Percentiles rank a stretch among this genome's conserved stretches.
Conservation (phyloP, 1,140 invertebrate genomes). For the Zaprionus capensis region DNA sequence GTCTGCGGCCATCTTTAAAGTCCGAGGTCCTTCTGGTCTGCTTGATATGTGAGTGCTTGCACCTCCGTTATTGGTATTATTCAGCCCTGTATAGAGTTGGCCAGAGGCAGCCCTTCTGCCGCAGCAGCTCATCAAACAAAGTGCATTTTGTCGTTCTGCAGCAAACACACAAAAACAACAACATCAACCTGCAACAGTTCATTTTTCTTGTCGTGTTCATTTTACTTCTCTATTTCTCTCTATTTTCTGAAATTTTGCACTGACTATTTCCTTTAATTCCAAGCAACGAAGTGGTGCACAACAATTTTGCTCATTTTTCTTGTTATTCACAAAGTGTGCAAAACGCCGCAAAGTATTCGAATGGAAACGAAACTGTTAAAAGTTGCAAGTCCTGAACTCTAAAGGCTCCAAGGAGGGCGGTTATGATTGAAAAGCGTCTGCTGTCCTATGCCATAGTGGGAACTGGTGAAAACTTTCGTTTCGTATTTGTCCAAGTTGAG, state of each 20-base stretch:
- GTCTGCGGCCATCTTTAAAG: constrained; percentile 19
- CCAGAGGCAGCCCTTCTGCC: neutral
- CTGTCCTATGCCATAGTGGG: constrained; percentile 14
- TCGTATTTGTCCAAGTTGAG: constrained; percentile 20
- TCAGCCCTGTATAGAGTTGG: neutral
- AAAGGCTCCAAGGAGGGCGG: constrained; percentile 2
- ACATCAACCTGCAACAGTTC: neutral
- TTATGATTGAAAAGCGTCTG: constrained; percentile 27
- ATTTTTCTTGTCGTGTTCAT: constrained; percentile 9
- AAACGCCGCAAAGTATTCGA: constrained; percentile 57
- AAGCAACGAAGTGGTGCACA: constrained; percentile 22
- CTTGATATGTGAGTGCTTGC: constrained; percentile 8
- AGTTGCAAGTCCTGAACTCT: constrained; percentile 43
- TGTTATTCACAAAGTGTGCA: constrained; percentile 45
- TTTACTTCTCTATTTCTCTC: constrained; percentile 1
- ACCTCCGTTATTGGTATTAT: constrained; percentile 26
- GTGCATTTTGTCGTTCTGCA: constrained; percentile 56
- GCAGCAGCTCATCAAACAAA: constrained; percentile 54
- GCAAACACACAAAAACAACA: constrained; percentile 18
- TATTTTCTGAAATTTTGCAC: constrained; percentile 21
- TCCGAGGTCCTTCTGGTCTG: neutral
- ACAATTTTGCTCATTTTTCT: constrained; percentile 26
- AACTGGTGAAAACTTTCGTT: constrained; percentile 27
- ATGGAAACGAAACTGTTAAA: constrained; percentile 35
- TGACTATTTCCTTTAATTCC: constrained; percentile 54